phyloP scores from a whole-genome alignment of 2,888 invertebrate species.

The Plemyria rubiginata region DNA sequence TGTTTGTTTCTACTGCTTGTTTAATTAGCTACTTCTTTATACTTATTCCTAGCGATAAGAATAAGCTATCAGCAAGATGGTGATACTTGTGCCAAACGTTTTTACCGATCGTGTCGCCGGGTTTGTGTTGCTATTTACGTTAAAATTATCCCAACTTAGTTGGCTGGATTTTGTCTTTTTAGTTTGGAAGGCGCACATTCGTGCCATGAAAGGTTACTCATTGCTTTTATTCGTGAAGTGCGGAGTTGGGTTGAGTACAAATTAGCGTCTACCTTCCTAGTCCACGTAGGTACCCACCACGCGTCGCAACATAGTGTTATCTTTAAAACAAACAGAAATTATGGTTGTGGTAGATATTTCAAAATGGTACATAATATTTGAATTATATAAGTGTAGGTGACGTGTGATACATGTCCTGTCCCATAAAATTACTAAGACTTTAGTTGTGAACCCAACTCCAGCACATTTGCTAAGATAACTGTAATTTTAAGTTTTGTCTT shows the following conservation, averaged over 20 bases:
- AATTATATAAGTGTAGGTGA: constrained; percentile 64
- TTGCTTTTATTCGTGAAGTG: constrained; percentile 53
- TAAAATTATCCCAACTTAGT: constrained; percentile 79
- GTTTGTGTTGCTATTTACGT: constrained; percentile 63
- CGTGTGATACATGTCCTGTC: constrained; percentile 58
- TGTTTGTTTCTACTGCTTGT: constrained; percentile 40
- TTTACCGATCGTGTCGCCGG: constrained; percentile 61
- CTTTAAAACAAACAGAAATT: constrained; percentile 69
- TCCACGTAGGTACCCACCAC: constrained; percentile 52
- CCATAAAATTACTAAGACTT: constrained; percentile 47
- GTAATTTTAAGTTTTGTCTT: constrained; percentile 57
- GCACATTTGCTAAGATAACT: constrained; percentile 51
- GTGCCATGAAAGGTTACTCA: constrained; percentile 57
- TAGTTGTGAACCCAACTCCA: constrained; percentile 48
- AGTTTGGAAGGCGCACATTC: constrained; percentile 56
- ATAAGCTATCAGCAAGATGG: constrained; percentile 64
- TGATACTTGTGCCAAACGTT: constrained; percentile 67
- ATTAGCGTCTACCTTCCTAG: constrained; percentile 51
- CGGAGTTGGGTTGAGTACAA: constrained; percentile 58
- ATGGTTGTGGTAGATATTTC: constrained; percentile 84
- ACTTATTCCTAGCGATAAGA: constrained; percentile 43
- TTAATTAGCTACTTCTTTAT: constrained; percentile 47
- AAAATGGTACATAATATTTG: constrained; percentile 80
- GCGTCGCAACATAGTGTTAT: constrained; percentile 72
- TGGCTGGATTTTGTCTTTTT: constrained; percentile 72